phyloP scores from a whole-genome alignment of 2,113 vertebrate genomes.

The Micronycteris hirsuta region DNA sequence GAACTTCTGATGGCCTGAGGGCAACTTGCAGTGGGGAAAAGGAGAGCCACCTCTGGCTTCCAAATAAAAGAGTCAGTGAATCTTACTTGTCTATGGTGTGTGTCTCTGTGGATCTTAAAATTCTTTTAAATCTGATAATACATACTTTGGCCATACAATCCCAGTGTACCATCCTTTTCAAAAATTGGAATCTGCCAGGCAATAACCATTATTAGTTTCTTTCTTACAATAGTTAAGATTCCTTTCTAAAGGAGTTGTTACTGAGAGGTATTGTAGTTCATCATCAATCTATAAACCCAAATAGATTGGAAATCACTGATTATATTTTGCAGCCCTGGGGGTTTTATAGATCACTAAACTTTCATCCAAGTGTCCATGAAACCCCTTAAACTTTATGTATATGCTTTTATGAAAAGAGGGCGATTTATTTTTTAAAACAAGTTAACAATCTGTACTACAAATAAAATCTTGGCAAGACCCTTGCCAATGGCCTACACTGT shows the following conservation, averaged over 20 bases:
- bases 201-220: neutral
- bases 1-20: neutral
- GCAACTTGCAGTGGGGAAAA: neutral
- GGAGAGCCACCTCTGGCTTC: neutral
- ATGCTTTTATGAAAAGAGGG: neutral
- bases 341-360: neutral
- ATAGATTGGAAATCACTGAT: neutral
- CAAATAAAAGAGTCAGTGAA: neutral
- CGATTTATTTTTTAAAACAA: neutral
- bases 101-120: neutral
- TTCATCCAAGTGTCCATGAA: neutral
- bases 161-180: neutral
- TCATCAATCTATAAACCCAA: neutral
- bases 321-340: neutral
- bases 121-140: constrained; percentile 5
- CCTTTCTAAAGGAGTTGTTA: neutral
- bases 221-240: neutral
- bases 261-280: neutral
- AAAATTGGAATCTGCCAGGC: neutral
- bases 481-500: neutral
- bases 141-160: neutral
- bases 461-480: neutral
- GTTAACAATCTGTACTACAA: neutral
- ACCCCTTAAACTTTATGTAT: neutral
- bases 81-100: neutral